Percentiles rank a stretch among this genome's conserved stretches.
These are phyloP conservation scores for Germaria angustata DNA, from an alignment of 2,888 invertebrate species.

Conservation along the genomic window DNA sequence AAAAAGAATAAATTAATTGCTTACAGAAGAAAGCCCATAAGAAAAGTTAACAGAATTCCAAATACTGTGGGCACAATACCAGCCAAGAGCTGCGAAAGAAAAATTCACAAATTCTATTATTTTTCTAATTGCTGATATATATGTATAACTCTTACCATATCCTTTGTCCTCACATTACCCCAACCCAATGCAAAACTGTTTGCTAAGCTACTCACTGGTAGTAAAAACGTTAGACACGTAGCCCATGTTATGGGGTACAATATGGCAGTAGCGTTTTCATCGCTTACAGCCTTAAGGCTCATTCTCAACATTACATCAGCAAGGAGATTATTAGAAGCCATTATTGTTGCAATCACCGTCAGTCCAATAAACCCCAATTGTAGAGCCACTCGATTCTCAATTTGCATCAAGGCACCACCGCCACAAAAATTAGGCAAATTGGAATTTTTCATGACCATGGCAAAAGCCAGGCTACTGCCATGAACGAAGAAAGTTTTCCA, in stretches of 20 bases:
- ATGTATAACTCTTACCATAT: too few relatives aligned
- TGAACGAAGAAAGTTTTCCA: slow-evolving; percentile 46
- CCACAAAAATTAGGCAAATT: slow-evolving; percentile 20
- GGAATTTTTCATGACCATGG: slow-evolving; percentile 5
- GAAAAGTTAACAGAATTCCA: slow-evolving; percentile 6
- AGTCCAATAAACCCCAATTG: slow-evolving; percentile 29
- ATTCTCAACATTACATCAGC: slow-evolving; percentile 30
- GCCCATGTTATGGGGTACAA: slow-evolving; percentile 42
- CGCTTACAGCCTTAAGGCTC: background rate
- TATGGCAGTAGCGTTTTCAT: background rate
- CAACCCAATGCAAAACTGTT: slow-evolving; percentile 54
- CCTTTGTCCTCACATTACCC: slow-evolving; percentile 50
- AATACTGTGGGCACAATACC: slow-evolving; percentile 42
- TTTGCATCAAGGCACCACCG: background rate
- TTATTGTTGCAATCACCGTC: slow-evolving; percentile 1
- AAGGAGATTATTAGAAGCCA: slow-evolving; percentile 44
- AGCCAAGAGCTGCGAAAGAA: slow-evolving; percentile 39
- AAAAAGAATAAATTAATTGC: background rate
- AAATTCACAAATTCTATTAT: background rate
- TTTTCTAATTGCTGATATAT: too few relatives aligned
- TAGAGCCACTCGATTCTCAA: background rate
- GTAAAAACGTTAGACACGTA: slow-evolving; percentile 36
- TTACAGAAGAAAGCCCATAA: background rate
- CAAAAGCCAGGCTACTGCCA: slow-evolving; percentile 47
- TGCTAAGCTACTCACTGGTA: slow-evolving; percentile 46